Evolutionary conservation across 2,797 vertebrate genomes (phyloP).

Genomic region (Bovichtus diacanthus): DNA sequence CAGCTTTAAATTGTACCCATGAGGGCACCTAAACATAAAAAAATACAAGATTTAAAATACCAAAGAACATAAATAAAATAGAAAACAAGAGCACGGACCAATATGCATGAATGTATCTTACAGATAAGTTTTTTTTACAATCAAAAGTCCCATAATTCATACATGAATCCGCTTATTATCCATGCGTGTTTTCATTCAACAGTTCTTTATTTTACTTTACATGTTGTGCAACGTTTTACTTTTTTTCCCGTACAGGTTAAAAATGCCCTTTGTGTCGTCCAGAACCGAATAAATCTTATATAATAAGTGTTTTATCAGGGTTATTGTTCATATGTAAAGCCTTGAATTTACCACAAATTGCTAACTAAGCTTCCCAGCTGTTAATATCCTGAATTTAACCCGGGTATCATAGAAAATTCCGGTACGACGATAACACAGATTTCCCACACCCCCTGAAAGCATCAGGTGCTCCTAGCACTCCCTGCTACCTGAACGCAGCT

Average conservation of each 20-base stretch:
- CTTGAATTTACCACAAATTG: neutral
- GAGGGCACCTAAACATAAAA: neutral
- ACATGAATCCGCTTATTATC: no score
- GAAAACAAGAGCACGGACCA: neutral
- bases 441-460: conserved; percentile 43
- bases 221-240: neutral
- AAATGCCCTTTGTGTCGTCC: neutral
- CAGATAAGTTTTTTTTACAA: neutral
- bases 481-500: neutral
- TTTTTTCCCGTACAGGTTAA: neutral
- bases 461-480: neutral
- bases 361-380: accelerated
- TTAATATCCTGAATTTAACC: neutral
- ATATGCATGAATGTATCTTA: neutral
- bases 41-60: neutral
- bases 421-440: accelerated
- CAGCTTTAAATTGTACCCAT: neutral
- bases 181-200: neutral
- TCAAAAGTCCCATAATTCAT: neutral
- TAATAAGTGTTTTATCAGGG: no score
- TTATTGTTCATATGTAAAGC: no score
- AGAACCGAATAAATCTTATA: neutral
- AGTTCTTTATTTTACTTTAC: neutral
- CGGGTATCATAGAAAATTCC: neutral
- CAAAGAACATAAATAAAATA: neutral